phyloP scores from a whole-genome alignment of 2,113 vertebrate species.

The Piprites chloris region DNA sequence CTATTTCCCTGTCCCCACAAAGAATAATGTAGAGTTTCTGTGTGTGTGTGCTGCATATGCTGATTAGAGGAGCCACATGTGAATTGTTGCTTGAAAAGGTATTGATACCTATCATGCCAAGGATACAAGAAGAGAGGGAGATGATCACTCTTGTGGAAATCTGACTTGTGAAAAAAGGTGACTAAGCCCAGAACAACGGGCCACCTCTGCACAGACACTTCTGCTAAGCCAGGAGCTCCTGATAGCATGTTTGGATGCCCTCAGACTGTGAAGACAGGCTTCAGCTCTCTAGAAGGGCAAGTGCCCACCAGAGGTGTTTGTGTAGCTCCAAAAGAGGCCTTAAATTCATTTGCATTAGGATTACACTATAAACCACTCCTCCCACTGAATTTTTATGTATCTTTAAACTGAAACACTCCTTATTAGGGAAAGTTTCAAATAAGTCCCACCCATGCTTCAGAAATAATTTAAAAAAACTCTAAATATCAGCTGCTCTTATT shows the following conservation, averaged over 20 bases:
- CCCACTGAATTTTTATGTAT: neutral
- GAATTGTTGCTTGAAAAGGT: fast-evolving
- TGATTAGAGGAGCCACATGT: neutral
- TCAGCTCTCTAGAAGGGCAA: neutral
- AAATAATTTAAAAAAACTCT: neutral
- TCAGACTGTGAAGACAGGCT: neutral
- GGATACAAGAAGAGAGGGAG: neutral
- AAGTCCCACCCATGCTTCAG: neutral
- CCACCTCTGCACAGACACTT: neutral
- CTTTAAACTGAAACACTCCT: neutral
- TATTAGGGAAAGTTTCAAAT: neutral
- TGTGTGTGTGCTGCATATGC: neutral
- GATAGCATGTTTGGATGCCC: neutral
- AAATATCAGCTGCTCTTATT: neutral
- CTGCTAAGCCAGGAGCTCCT: neutral
- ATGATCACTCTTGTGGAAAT: neutral
- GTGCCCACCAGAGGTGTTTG: neutral
- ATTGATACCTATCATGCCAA: neutral
- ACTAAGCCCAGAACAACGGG: neutral
- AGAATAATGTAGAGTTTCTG: neutral
- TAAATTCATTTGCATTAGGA: neutral
- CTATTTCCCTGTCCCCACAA: neutral
- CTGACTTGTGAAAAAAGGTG: neutral
- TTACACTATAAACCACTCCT: too few species aligned
- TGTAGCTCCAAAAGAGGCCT: neutral